Evolutionary conservation across 2,888 invertebrate genomes (phyloP).

Genomic region (Drosophila austrosaltans): DNA sequence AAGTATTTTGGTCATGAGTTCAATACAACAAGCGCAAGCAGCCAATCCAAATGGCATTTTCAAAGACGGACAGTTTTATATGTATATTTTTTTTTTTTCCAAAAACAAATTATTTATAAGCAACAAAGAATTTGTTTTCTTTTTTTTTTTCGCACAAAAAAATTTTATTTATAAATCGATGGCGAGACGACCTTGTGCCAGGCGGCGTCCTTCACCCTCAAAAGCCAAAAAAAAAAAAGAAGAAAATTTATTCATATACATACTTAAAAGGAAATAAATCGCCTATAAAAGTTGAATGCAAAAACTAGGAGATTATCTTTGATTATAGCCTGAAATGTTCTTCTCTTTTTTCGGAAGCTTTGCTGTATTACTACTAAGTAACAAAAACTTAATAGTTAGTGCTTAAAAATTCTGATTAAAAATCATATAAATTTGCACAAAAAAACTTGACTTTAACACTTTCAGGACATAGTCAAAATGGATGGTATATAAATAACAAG

Average conservation of each 20-base stretch:
- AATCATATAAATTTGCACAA: no score
- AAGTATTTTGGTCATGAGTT: slow-evolving; percentile 75
- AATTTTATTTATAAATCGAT: slow-evolving; percentile 69
- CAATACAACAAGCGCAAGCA: slow-evolving; percentile 36
- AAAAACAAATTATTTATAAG: slow-evolving; percentile 70
- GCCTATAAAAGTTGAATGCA: slow-evolving; percentile 27
- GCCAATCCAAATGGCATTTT: slow-evolving; percentile 36
- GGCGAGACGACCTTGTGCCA: slow-evolving; percentile 71
- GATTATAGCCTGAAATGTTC: no score
- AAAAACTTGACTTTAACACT: no score
- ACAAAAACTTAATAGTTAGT: no score
- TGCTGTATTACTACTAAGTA: no score
- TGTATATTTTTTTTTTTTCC: slow-evolving; percentile 45
- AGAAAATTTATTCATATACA: slow-evolving; percentile 28
- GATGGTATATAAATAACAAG: no score
- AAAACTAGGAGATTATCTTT: not conserved
- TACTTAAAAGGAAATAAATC: slow-evolving; percentile 43
- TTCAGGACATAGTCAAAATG: no score
- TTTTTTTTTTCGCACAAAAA: slow-evolving; percentile 56
- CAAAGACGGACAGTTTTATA: slow-evolving; percentile 61
- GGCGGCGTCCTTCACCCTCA: slow-evolving; percentile 73
- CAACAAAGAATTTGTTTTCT: slow-evolving; percentile 38
- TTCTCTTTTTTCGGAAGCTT: no score
- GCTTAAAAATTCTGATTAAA: no score
- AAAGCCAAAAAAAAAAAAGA: slow-evolving; percentile 20